These are phyloP conservation scores for Notarius quadriscutis DNA, from an alignment of 2,113 vertebrate species.

Conservation along the genomic window DNA sequence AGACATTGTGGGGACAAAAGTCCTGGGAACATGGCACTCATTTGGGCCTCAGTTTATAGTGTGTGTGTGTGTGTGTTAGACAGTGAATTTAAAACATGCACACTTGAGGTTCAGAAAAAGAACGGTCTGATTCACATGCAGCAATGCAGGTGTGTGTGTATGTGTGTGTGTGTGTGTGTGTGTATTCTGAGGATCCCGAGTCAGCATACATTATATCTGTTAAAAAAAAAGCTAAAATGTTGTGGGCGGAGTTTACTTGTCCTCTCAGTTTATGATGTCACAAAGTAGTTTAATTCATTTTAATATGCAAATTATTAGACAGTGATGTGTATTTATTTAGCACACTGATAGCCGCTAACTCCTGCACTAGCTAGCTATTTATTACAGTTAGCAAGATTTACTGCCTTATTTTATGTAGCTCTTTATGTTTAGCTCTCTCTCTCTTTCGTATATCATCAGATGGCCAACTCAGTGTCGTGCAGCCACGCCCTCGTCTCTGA, in stretches of 20 bases:
- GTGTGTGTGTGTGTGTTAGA: constrained; percentile 16
- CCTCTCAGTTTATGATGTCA: neutral
- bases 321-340: neutral
- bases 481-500: too few species aligned
- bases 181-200: neutral
- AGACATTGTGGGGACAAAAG: constrained; percentile 9
- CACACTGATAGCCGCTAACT: neutral
- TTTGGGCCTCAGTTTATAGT: neutral
- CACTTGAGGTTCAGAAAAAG: neutral
- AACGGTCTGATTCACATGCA: constrained; percentile 12
- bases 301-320: neutral
- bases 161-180: constrained; percentile 17
- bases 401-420: neutral
- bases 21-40: neutral
- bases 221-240: neutral
- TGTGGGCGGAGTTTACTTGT: neutral
- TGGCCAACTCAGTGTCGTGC: too few species aligned
- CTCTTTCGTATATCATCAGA: too few species aligned
- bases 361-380: neutral
- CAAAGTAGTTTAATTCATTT: neutral
- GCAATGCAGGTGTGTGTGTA: constrained; percentile 7
- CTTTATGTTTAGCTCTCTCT: neutral
- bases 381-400: neutral
- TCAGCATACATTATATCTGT: neutral
- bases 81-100: neutral